Base-by-base conservation (phyloP, 2,888 invertebrate species). In the Microchrysa polita region DNA sequence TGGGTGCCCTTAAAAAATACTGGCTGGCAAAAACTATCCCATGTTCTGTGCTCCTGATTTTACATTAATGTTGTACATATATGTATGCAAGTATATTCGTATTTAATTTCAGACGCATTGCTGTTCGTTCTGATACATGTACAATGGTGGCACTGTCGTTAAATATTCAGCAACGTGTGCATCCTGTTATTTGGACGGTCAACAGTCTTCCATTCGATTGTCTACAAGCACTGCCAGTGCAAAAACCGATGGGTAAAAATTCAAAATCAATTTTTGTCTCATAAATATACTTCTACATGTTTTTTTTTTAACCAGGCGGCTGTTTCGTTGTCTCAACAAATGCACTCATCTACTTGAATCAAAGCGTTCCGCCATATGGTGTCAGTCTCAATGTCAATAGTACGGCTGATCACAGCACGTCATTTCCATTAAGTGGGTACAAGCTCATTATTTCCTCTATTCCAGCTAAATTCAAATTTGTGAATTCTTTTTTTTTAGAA, bases 101-200 rank as follows among this genome's bases (percentile, higher is more conserved):
- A n/a, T n/a, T n/a, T n/a, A n/a, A n/a, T 81, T 84, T 74, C 81
- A 92, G 94, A 0, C 91, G 96, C 27, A 93, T 95, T 67, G 95
- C 96, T 1, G 95, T 96, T 0, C 89, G 98, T 27, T 93, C 92
- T 79, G 99, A 99, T 83, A 99, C 98, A 0, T 98, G 96, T 82
- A 92, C 94, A 1, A 95, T 99, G 90, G 96, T 97, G 20, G 98
- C 98, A 34, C 95, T 99, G 76, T 97, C 97, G 0, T 86, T 99
- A 52, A 99, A 98, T 85, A 93, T 97, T 81, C 94, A 95, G 77
- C 96, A 98, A 79, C 90, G 93, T 77, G 97, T 98, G 1, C 97
- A 98, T 85, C 98, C 98, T 0, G 93, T 98, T 71, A 98, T 99
- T 81, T 99, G 99, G 99, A 96, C 97, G 22, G 93, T 95, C 0